Evolutionary conservation across 1,140 invertebrate genomes (phyloP).

Genomic region (Battus philenor): DNA sequence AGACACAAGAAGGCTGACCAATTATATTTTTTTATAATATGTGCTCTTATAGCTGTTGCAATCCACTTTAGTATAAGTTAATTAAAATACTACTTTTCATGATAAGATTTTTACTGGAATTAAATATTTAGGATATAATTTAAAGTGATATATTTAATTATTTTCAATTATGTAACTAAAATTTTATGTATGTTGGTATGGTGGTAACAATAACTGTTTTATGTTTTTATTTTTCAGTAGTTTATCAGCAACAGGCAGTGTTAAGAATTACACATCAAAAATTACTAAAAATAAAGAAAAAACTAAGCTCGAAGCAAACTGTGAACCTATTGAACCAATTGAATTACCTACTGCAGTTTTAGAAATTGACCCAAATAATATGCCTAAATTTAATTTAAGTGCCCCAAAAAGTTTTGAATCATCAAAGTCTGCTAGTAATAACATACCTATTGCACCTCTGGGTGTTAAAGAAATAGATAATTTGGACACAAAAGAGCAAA

Average conservation of each 20-base stretch:
- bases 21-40: too few relatives aligned
- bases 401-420: constrained; percentile 7
- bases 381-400: constrained; percentile 45
- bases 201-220: not conserved
- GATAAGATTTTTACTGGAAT: too few relatives aligned
- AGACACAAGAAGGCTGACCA: too few relatives aligned
- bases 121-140: too few relatives aligned
- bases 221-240: not conserved
- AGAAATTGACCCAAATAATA: constrained; percentile 76
- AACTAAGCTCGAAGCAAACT: constrained; percentile 39
- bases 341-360: constrained; percentile 78
- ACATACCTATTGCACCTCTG: too few relatives aligned
- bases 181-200: too few relatives aligned
- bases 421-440: too few relatives aligned
- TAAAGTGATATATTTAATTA: constrained; percentile 22
- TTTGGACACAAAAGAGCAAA: not conserved
- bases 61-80: too few relatives aligned
- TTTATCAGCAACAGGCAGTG: too few relatives aligned
- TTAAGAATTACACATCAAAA: too few relatives aligned
- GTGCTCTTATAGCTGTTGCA: too few relatives aligned
- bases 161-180: constrained; percentile 5
- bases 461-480: not conserved
- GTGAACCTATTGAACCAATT: constrained; percentile 46
- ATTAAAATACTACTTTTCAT: too few relatives aligned
- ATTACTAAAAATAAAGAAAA: constrained; percentile 49